These are phyloP conservation scores for Cryptophagus acutangulus DNA, from an alignment of 2,888 invertebrate species.

Conservation along the genomic window DNA sequence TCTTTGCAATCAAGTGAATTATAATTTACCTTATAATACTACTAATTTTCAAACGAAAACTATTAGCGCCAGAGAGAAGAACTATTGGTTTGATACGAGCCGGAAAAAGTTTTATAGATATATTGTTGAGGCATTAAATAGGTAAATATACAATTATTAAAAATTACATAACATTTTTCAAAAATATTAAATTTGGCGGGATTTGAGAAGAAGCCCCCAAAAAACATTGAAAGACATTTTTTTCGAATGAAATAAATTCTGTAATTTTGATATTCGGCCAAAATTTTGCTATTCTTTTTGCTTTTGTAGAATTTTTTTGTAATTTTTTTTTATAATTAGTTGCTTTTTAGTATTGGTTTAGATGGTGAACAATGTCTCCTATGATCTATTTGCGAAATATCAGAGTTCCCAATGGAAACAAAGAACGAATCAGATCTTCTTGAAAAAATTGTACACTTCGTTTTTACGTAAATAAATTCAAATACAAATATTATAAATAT, in stretches of 20 bases:
- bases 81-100: slow-evolving; percentile 31
- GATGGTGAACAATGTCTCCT: slow-evolving; percentile 38
- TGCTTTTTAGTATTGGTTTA: slow-evolving; percentile 37
- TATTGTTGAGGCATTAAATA: slow-evolving; percentile 32
- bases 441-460: slow-evolving; percentile 44
- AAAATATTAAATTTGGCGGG: too few relatives aligned
- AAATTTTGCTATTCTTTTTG: too few relatives aligned
- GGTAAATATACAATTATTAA: slow-evolving; percentile 29
- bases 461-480: slow-evolving; percentile 35
- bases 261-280: too few relatives aligned
- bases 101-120: slow-evolving; percentile 38
- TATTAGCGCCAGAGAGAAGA: slow-evolving; percentile 29
- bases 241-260: too few relatives aligned
- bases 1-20: slow-evolving; percentile 36
- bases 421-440: slow-evolving; percentile 42
- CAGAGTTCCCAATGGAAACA: slow-evolving; percentile 39
- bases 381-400: slow-evolving; percentile 39
- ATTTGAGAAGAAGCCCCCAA: too few relatives aligned
- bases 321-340: slow-evolving; percentile 2
- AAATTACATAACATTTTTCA: too few relatives aligned
- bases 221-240: too few relatives aligned
- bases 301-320: background rate
- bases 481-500: background rate
- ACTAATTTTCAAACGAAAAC: slow-evolving; percentile 31
- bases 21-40: slow-evolving; percentile 35